Percentiles rank a stretch among this genome's conserved stretches.
These are phyloP conservation scores for Balearica regulorum DNA, from an alignment of 2,797 vertebrate species.

Conservation along the genomic window DNA sequence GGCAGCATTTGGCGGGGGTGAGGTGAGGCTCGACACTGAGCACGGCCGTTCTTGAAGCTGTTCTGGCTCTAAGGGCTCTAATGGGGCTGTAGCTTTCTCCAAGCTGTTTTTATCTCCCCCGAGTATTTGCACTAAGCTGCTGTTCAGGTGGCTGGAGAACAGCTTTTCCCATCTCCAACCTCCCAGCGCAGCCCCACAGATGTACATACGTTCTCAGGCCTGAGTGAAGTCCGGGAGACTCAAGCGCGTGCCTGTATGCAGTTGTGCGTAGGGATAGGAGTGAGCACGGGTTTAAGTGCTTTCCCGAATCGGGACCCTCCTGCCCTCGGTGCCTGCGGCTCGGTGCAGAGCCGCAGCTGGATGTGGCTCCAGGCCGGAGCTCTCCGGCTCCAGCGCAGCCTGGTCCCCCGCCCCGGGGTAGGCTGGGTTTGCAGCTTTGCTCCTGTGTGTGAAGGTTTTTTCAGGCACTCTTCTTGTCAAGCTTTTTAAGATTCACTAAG, in stretches of 20 bases:
- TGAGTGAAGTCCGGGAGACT: neutral
- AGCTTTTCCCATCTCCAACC: neutral
- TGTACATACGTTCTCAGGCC: neutral
- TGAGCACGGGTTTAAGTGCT: neutral
- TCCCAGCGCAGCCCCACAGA: neutral
- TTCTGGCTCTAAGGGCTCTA: neutral
- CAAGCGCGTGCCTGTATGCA: neutral
- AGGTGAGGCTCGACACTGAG: neutral
- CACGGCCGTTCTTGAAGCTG: neutral
- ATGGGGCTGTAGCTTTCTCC: neutral
- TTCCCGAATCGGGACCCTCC: neutral
- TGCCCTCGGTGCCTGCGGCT: neutral
- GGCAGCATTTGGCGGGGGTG: neutral
- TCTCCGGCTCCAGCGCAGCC: neutral
- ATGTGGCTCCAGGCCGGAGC: neutral
- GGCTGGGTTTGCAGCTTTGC: neutral
- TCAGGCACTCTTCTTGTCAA: neutral
- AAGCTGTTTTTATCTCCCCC: neutral
- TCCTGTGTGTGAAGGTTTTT: neutral
- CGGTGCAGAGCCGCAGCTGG: neutral
- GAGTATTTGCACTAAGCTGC: neutral
- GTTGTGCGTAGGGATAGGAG: neutral
- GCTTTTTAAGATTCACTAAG: neutral
- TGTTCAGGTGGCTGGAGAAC: neutral
- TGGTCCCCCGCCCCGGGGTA: fast-evolving